A percentile compares a stretch with the other conserved stretches of the same genome.
Conservation (phyloP, 2,113 vertebrate genomes). For the Passer montanus region DNA sequence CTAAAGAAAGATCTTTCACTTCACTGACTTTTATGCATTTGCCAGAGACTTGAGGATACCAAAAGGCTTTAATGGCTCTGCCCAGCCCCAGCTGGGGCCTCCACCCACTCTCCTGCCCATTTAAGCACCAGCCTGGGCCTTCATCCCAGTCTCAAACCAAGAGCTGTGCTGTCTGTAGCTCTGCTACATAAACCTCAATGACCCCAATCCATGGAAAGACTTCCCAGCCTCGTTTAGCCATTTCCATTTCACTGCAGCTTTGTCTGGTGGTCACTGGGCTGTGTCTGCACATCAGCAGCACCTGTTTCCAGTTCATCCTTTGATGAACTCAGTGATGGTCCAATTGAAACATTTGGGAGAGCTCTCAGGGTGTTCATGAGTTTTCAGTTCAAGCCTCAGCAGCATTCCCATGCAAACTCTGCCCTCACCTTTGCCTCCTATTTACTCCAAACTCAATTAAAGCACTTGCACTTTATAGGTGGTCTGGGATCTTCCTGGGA, state of each 20-base stretch:
- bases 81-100: not conserved
- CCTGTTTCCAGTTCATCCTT: not conserved
- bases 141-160: not conserved
- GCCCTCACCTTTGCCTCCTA: not conserved
- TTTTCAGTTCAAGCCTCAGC: not conserved
- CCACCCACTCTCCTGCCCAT: not conserved
- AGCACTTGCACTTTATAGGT: not conserved
- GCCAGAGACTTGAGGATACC: not conserved
- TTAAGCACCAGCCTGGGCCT: not conserved
- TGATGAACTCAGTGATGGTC: not conserved
- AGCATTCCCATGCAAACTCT: not conserved
- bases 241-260: not conserved
- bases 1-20: not conserved
- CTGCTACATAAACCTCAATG: not conserved
- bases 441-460: not conserved
- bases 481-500: not conserved
- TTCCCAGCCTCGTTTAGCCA: not conserved
- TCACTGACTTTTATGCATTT: not conserved
- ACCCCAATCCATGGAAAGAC: not conserved
- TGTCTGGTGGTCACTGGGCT: not conserved
- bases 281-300: not conserved
- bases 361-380: not conserved
- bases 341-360: not conserved
- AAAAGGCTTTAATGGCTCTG: not conserved
- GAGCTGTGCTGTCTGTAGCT: not conserved